These are phyloP conservation scores for Chionomys nivalis DNA, from an alignment of 2,113 vertebrate genomes.

Conservation along the genomic window DNA sequence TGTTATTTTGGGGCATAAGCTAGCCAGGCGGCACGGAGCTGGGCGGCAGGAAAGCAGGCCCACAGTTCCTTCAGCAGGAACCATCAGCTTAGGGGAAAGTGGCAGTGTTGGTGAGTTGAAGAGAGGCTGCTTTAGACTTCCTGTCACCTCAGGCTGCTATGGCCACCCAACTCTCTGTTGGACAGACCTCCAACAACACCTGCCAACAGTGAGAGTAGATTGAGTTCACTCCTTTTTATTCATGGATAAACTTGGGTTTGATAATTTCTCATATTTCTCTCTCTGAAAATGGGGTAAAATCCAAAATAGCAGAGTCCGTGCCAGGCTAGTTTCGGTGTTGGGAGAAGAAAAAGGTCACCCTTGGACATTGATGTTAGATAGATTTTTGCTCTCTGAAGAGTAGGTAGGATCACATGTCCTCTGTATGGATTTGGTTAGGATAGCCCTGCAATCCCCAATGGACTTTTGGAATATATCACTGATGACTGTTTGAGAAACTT, in stretches of 20 bases:
- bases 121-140: not conserved
- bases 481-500: too few relatives aligned
- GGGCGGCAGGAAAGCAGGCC: too few relatives aligned
- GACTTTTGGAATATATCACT: not conserved
- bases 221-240: too few relatives aligned
- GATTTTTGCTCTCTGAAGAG: not conserved
- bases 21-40: too few relatives aligned
- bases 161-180: too few relatives aligned
- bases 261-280: too few relatives aligned
- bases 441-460: not conserved
- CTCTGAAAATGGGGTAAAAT: too few relatives aligned
- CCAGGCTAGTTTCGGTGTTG: not conserved
- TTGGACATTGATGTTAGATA: not conserved
- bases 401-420: not conserved
- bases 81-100: not conserved
- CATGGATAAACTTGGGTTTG: not conserved
- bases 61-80: too few relatives aligned
- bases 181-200: not conserved
- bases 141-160: too few relatives aligned
- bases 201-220: rapidly evolving
- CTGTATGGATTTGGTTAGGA: not conserved
- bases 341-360: not conserved
- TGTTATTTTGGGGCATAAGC: too few relatives aligned
- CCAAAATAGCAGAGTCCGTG: not conserved
- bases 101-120: not conserved